Evolutionary conservation across 1,140 invertebrate genomes (phyloP).

Genomic region (Pissodes strobi): DNA sequence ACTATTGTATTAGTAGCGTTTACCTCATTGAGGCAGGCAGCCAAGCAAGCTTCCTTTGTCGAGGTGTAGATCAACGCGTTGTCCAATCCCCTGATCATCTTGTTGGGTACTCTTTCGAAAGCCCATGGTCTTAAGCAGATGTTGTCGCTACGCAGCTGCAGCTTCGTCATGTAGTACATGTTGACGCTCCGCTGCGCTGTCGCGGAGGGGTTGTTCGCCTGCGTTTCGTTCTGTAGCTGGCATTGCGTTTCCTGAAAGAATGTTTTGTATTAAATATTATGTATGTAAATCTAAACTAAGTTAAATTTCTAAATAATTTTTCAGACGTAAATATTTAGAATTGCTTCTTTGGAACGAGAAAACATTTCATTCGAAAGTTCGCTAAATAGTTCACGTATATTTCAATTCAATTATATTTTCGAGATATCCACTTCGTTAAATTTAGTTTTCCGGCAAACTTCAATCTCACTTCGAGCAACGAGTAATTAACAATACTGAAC

Average conservation of each 20-base stretch:
- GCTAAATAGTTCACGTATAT: too few species aligned
- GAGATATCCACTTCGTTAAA: too few species aligned
- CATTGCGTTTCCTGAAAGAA: conserved; percentile 86
- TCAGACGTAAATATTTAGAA: too few species aligned
- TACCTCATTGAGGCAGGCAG: conserved; percentile 89
- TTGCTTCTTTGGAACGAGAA: too few species aligned
- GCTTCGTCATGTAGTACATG: conserved; percentile 94
- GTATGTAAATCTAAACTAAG: too few species aligned
- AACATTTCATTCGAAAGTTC: too few species aligned
- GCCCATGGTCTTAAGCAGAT: conserved; percentile 90
- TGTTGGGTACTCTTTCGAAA: conserved; percentile 91
- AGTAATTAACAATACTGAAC: too few species aligned
- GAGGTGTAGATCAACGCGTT: conserved; percentile 91
- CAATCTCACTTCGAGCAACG: too few species aligned
- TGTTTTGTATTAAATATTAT: too few species aligned
- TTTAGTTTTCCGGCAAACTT: too few species aligned
- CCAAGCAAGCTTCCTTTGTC: conserved; percentile 90
- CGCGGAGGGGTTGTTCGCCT: conserved; percentile 83
- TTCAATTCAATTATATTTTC: too few species aligned
- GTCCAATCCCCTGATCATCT: conserved; percentile 85
- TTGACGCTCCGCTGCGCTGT: conserved; percentile 81
- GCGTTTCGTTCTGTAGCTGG: conserved; percentile 89
- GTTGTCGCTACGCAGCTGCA: conserved; percentile 88
- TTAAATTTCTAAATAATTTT: too few species aligned
- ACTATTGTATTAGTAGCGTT: conserved; percentile 34